Base-by-base conservation (phyloP, 1,140 invertebrate species). In the Zaprionus lachaisei region DNA sequence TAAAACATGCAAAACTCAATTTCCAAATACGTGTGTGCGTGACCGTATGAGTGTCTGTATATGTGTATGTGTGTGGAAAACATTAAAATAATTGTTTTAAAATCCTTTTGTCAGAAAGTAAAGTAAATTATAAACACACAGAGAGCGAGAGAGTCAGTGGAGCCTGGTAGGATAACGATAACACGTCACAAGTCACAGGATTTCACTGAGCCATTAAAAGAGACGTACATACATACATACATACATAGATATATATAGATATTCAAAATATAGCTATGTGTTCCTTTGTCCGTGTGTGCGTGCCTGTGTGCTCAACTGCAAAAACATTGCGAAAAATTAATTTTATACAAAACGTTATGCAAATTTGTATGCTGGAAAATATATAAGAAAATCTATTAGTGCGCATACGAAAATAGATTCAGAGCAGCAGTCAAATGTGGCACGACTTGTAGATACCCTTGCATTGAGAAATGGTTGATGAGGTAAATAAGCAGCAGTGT, bases 21-120 rank as follows among this genome's bases (percentile, higher is more conserved):
- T 90, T 81, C 51, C 51, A 71, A 55, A 77, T 64, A 44, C 49
- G 67, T 72, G 38, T 37, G 51, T 60, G 44, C 24, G 14, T 24
- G 34, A 24, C 44, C 34, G 34, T 34, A 41, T 38, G 34, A 62
- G 70, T 49, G 61, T 9, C 31, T 34, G 2, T 51, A 9, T 22
- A 24, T 69, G 49, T 66, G 56, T 56, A 44, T 79, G 69, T 82
- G 83, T 77, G 83, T 44, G 66, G 71, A 85, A 89, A 89, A 89
- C 85, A 90, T 90, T 90, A 90, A 90, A 90, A 90, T 90, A 90
- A 90, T 90, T 90, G 85, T 90, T 90, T 90, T 90, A 90, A 90
- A 90, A 90, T 90, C 85, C 85, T 90, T 90, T 90, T 90, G 85
- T 90, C 85, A 90, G 85, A 85, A 85, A 90, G 85, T 81, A 90